Evolutionary conservation across 1,140 invertebrate species (phyloP).

Genomic region (Pseudomyrmex flavicornis): DNA sequence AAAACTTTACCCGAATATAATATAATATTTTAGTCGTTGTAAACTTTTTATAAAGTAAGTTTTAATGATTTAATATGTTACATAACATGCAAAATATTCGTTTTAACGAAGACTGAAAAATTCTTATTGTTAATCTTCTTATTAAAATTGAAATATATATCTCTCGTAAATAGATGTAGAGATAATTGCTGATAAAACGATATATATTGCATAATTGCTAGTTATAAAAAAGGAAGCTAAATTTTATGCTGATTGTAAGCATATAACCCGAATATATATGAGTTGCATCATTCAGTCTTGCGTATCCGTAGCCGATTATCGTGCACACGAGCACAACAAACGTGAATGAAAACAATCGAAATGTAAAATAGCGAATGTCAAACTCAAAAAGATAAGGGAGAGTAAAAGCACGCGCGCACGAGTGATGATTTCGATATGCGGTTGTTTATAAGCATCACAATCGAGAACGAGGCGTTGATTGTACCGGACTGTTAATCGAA

Average conservation of each 20-base stretch:
- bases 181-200: no score
- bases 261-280: not conserved
- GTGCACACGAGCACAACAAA: not conserved
- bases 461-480: constrained; percentile 26
- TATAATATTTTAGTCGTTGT: no score
- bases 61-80: no score
- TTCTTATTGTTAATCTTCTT: no score
- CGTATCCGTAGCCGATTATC: no score
- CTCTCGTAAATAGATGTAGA: no score
- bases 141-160: no score
- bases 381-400: constrained; percentile 24
- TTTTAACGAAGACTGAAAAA: no score
- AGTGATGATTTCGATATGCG: constrained; percentile 45
- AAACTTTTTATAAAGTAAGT: no score
- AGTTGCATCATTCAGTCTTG: not conserved
- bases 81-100: no score
- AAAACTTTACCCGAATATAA: not conserved
- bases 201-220: not conserved
- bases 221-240: not conserved
- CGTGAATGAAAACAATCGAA: not conserved
- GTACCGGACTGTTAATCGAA: constrained; percentile 56
- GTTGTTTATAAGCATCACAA: constrained; percentile 41
- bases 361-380: not conserved
- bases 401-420: no score
- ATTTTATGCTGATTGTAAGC: not conserved